Evolutionary conservation across 2,113 vertebrate genomes (phyloP), one percentile per base, ranked within the genome.

Genomic region (Podarcis cretensis): DNA sequence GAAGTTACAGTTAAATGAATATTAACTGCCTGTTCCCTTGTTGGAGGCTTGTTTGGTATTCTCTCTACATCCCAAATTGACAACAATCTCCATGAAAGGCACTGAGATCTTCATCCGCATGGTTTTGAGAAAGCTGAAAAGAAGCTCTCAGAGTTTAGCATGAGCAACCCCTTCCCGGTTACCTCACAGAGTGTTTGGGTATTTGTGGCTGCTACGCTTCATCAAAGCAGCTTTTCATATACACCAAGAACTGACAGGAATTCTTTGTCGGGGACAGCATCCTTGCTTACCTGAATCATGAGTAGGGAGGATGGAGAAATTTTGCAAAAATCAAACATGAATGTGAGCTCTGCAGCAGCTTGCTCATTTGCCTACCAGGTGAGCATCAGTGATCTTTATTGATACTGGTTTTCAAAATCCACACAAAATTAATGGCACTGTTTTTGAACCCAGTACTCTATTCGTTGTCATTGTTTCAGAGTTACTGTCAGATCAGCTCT

Each of bases 201-300:
- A 84, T 89, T 74, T 86, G 85, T 57, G 88, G 83, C 82, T 88
- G 79, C 90, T 82, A 80, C 54, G 57, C 92, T 92, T 83, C 88
- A 87, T 69, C 69, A 89, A 74, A 87, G 68, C 35, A 80, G 86
- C 85, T 93, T 93, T 93, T 95, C 91, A 91, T 92, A 89, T 35
- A 84, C 84, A 82, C 30, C 81, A 18, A 37, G 18, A 88, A 59
- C 73, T 89, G 88, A 81, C 57, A 90, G 85, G 63, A 69, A 92
- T 90, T 85, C 91, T 84, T 91, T 94, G 77, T 94, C 89, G 82
- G 88, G 87, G 68, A 84, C 91, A 92, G 91, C 92, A 92, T 93
- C 91, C 94, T 74, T 84, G 23, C 63, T 93, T 86, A 91, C 89
- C 85, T 94, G 92, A 94, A 89, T 91, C 93, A 94, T 76, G 81